Base-by-base conservation (phyloP, 2,888 invertebrate genomes). In the Eupithecia tripunctaria region DNA sequence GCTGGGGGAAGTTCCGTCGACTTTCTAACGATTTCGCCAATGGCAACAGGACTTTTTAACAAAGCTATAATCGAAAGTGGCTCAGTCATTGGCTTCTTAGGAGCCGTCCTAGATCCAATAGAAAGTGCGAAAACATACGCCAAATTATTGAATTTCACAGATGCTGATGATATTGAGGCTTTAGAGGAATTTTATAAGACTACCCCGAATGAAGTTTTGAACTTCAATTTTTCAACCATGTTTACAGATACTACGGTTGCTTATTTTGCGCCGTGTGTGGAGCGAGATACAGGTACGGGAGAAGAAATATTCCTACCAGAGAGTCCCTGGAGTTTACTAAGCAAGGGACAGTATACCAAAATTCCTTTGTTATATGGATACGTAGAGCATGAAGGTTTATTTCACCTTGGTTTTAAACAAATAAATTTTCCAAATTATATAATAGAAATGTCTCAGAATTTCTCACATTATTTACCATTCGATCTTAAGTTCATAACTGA, bases 381-480 rank as follows among this genome's bases (percentile, higher is more conserved):
- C 25, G 12, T 69, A 21, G 56, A 76, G 56, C 36, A 27, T 7
- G 64, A 64, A 7, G 64, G 64, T 5, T 6, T 64, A 38, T 38
- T 38, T 25, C 64, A 41, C 0, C 1, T 41, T 12, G 21, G 1
- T 10, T 64, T 64, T 38, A 14, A 64, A 1, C 12, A 14, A 1
- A 1, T 14, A 0, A 8, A 25, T 38, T 3, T 64, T 38, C 25
- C 7, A 38, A 21, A 21, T 5, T 36, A 41, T 14, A 38, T 64
- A 2, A 15, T 2, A 0, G 38, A 64, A 64, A 21, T 64, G 25
- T 64, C 25, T 25, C 25, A 36, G 1, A 73, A 73, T 21, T 76
- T 73, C 56, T 73, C 76, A 8, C 72, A 81, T 29, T 83, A 81
- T 70, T 41, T 85, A 27, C 83, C 84, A 12, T 74, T 59, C 18